These are phyloP conservation scores for Chrysogorgia sp. DNA, from an alignment of 92 coral and sea anemone genomes.

Conservation along the genomic window DNA sequence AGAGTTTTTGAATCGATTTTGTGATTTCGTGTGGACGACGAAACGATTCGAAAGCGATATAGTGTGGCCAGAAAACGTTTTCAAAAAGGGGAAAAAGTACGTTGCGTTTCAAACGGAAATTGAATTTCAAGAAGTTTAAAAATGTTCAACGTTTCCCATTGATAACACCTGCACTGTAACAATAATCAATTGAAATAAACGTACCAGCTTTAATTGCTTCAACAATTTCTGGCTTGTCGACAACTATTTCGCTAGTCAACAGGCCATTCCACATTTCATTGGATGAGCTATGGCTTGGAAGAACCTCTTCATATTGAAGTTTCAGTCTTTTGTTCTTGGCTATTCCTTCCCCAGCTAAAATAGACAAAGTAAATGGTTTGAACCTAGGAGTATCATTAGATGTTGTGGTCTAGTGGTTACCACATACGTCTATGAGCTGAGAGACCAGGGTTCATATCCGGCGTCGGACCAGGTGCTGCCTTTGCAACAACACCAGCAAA, in stretches of 20 bases:
- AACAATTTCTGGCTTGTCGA: conserved; percentile 61
- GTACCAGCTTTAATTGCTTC: conserved; percentile 87
- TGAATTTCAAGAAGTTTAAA: background rate
- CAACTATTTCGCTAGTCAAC: conserved; percentile 56
- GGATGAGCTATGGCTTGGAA: conserved; percentile 63
- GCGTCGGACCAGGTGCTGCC: too few species aligned
- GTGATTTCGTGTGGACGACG: too few species aligned
- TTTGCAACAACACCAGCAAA: too few species aligned
- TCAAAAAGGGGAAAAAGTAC: background rate
- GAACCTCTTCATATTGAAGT: conserved; percentile 73
- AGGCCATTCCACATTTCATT: conserved; percentile 76
- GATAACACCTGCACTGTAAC: background rate
- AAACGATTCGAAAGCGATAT: background rate
- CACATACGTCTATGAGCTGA: too few species aligned
- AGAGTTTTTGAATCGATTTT: too few species aligned
- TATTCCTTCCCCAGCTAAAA: conserved; percentile 62
- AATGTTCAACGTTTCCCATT: background rate
- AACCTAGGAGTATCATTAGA: too few species aligned
- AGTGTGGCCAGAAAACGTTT: background rate
- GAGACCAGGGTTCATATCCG: too few species aligned
- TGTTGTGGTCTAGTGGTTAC: too few species aligned
- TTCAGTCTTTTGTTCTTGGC: conserved; percentile 70
- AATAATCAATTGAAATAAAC: conserved; percentile 2
- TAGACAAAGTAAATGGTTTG: too few species aligned
- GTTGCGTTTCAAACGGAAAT: background rate